phyloP scores from a whole-genome alignment of 2,113 vertebrate species.

The Antechinus stuartii region DNA sequence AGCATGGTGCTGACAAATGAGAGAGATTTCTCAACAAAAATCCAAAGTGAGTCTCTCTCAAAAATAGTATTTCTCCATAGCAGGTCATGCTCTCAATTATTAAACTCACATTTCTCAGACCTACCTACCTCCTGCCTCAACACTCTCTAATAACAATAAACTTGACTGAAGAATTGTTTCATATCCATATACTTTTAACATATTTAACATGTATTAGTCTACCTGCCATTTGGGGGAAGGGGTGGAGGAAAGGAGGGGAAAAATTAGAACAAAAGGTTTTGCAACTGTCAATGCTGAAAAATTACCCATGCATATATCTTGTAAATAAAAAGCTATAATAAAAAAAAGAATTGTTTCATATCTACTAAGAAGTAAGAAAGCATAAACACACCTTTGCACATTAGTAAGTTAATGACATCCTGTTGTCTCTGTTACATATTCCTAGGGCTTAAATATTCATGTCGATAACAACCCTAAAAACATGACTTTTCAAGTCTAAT shows the following conservation, averaged over 20 bases:
- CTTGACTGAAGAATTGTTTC: not conserved
- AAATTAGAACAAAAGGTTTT: too few relatives aligned
- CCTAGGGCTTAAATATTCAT: not conserved
- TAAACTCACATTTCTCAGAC: not conserved
- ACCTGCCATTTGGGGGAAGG: too few relatives aligned
- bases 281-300: too few relatives aligned
- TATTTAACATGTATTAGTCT: too few relatives aligned
- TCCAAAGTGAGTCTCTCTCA: too few relatives aligned
- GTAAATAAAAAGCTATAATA: too few relatives aligned
- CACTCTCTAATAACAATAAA: not conserved
- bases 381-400: not conserved
- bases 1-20: too few relatives aligned
- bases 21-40: too few relatives aligned
- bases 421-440: not conserved
- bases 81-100: not conserved
- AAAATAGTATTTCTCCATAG: too few relatives aligned
- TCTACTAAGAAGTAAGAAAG: not conserved
- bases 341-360: not conserved
- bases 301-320: too few relatives aligned
- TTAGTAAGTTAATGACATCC: not conserved
- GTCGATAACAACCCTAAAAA: not conserved
- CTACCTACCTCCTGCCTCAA: not conserved
- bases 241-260: too few relatives aligned
- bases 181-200: not conserved
- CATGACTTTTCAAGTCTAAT: not conserved